Base-by-base conservation (phyloP, 2,113 vertebrate species). In the Hippocampus guttulatus region DNA sequence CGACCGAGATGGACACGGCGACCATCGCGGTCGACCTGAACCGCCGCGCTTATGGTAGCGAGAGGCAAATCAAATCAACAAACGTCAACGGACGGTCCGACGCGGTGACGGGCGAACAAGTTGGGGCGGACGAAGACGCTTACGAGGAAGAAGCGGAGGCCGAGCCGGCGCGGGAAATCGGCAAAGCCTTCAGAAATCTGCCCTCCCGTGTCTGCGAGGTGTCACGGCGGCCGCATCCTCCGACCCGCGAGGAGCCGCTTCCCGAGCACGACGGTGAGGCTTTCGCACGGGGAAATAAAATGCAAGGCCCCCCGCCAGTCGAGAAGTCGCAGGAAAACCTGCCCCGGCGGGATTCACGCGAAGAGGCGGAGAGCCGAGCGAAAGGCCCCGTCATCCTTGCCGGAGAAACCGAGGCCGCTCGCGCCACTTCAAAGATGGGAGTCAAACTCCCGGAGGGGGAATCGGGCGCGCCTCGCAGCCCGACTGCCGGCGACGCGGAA, bases 251-350 rank as follows among this genome's bases (percentile, higher is more conserved):
- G 79, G 87, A 75, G 76, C 79, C 67, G 81, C 69, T 86, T 88
- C 84, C 84, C 82, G 87, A 78, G 63, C 27, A 67, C 75, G 84
- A 85, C 85, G 88, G 84, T 87, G 84, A 79, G 38, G 38, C 68
- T 16, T 51, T 27, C 51, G 30, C 12, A 23, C 45, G 74, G 64
- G 81, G 80, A 83, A 86, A 83, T 70, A 70, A 72, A 78, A 81
- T 77, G 80, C 86, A 82, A 79, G 60, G 78, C 66, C 78, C 85
- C 81, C 80, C 80, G 72, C 84, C 81, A 80, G 78, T 12, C 62
- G 76, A 68, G 75, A 73, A 82, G 70, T 69, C 5, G 18, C 20
- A 64, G 77, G 79, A 80, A 85, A 70, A 57, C 1, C 52, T 4
- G 21, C 23, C n/a, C 72, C 62, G 66, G 21, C 1, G 21, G 10